Base-by-base conservation (phyloP, 2,113 vertebrate genomes). In the Hippopotamus amphibius region DNA sequence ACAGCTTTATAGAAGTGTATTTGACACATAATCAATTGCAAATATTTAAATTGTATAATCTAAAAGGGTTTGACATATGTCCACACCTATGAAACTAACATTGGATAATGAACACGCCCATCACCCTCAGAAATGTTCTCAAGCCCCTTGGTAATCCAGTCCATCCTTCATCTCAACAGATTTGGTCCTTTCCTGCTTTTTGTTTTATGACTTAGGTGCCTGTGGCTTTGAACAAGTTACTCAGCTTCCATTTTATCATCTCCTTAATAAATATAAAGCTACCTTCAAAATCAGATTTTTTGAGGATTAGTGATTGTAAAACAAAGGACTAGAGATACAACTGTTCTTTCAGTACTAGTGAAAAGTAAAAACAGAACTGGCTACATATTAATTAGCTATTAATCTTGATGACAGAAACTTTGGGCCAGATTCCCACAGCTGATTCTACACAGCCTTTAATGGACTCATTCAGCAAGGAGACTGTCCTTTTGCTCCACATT, bases 181-280 rank as follows among this genome's bases (percentile, higher is more conserved):
- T 55, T 83, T 61, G 68, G 19, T 88, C 50, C 17, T 41, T 48
- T 55, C 10, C 37, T 26, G 7, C 33, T 69, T 88, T 65, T 79
- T 48, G 17, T 33, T 48, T 79, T 82, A 81, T 59, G 12, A 66
- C 26, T 79, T 81, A 53, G 50, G 33, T 53, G 3, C 24, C 79
- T 68, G 22, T 66, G 84, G 41, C 53, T 92, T 95, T 89, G 84
- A 87, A 74, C 59, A 61, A 55, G 10, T 79, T 82, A 79, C 3
- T 61, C 28, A 33, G n/a, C 37, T 92, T 95, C 43, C 48, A 77
- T 83, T 88, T 83, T 72, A 79, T 55, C 76, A 88, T 87, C n/a
- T 79, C 63, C 41, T 55, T 53, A 95, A 81, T 91, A 41, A 84
- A 63, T 74, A 84, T n/a, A 91, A 91, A 87, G 17, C 63, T 79